Evolutionary conservation across 2,113 vertebrate species (phyloP).

Genomic region (Plestiodon gilberti): DNA sequence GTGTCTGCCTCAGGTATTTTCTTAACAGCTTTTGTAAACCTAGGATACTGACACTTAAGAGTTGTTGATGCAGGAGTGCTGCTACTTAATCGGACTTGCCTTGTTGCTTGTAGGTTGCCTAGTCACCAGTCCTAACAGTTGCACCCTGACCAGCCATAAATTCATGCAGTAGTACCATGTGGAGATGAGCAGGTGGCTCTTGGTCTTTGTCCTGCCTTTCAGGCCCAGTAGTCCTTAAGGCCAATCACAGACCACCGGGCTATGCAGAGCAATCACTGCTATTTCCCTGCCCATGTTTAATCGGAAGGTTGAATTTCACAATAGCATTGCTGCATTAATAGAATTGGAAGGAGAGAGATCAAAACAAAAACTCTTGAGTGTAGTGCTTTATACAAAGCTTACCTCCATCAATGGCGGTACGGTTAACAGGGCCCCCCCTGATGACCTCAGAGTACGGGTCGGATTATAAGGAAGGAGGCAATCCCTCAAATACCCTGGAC

Average conservation of each 20-base stretch:
- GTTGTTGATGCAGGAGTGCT: neutral
- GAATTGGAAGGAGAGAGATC: neutral
- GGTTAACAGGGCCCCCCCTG: too few species aligned
- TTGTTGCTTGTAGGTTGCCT: neutral
- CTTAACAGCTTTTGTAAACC: neutral
- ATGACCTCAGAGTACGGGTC: too few species aligned
- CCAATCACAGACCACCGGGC: neutral
- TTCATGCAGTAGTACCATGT: neutral
- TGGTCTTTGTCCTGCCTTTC: neutral
- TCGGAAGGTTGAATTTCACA: neutral
- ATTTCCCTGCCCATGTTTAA: neutral
- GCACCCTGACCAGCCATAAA: neutral
- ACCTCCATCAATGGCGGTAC: too few species aligned
- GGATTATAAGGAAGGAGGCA: too few species aligned
- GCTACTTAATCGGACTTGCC: neutral
- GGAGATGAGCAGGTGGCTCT: neutral
- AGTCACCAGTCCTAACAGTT: neutral
- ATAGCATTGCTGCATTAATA: neutral
- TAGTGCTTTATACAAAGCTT: neutral
- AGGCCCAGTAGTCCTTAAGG: neutral
- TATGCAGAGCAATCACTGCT: neutral
- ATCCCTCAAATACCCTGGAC: too few species aligned
- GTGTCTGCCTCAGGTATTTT: neutral
- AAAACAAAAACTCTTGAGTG: neutral
- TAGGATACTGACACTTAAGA: neutral